A percentile compares a stretch with the other conserved stretches of the same genome.
Evolutionary conservation across 1,140 invertebrate species (phyloP).

Genomic region (Lepidostoma basale): DNA sequence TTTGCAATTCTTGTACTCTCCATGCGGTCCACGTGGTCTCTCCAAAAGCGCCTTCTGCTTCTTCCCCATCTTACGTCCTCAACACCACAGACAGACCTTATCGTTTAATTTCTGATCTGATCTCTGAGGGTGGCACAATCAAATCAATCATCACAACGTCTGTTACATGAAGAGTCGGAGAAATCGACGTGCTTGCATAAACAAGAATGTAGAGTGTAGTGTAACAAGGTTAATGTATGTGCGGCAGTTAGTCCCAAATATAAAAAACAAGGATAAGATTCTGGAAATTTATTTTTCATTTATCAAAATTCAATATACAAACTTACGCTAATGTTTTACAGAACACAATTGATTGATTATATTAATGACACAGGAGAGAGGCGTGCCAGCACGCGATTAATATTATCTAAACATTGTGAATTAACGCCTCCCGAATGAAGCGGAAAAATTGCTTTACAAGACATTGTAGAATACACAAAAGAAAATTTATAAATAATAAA

Average conservation of each 20-base stretch:
- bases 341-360: neutral
- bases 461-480: neutral
- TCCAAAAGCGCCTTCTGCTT: no score
- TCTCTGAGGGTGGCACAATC: neutral
- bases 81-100: no score
- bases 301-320: slow-evolving; percentile 1
- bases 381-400: slow-evolving; percentile 12
- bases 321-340: slow-evolving; percentile 6
- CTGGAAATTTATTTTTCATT: neutral
- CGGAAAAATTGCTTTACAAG: neutral
- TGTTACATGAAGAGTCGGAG: no score
- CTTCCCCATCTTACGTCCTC: no score
- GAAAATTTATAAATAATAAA: slow-evolving; percentile 6
- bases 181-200: no score
- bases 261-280: slow-evolving; percentile 7
- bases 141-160: no score
- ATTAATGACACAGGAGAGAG: neutral
- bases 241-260: slow-evolving; percentile 3
- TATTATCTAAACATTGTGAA: neutral
- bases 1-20: no score
- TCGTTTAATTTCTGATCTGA: no score
- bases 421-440: no score
- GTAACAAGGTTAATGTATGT: neutral
- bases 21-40: no score
- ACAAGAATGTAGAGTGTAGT: neutral